Evolutionary conservation across 2,797 vertebrate species (phyloP), one percentile per base, ranked within the genome.

Genomic region (Carcharodon carcharias): DNA sequence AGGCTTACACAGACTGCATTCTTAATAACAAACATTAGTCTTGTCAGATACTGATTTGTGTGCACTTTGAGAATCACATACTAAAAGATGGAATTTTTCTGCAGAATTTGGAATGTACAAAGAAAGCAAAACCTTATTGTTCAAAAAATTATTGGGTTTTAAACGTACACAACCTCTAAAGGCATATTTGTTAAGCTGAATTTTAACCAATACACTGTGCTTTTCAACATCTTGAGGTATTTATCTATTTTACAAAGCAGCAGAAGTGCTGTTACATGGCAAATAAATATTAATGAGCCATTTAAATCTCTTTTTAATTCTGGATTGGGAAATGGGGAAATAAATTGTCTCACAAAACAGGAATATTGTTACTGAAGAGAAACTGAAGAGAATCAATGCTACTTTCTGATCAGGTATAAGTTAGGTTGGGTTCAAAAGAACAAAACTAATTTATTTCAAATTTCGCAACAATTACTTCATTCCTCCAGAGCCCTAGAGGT

Each of bases 271-370:
- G 18, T 56, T 77, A 54, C 69, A 77, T 58, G 54, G 4, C 7
- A 77, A 95, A 95, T 95, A 77, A 95, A 35, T 95, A 71, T 95
- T 95, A 95, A 95, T 95, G 94, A 95, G 28, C 65, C 94, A 77
- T 95, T 95, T 95, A 16, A 58, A 95, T 56, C 31, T n/a, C 6
- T 77, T 77, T 35, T 11, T 56, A 35, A 71, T 95, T 54, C 54
- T 54, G 67, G 28, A 54, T 26, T 95, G 58, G 77, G 6, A 73
- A 73, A 69, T 71, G 77, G 3, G 67, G 89, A 35, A 95, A n/a
- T 5, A 95, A 95, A 95, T 77, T 54, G 50, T 35, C 91, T 67
- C 61, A 93, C 61, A 45, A 23, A 92, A 21, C 89, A 92, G 35
- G 58, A 92, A 92, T 67, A 67, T 67, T 1, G 21, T 45, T 67